phyloP scores from a whole-genome alignment of 2,888 invertebrate species.

The Leptopilina drosophilae region DNA sequence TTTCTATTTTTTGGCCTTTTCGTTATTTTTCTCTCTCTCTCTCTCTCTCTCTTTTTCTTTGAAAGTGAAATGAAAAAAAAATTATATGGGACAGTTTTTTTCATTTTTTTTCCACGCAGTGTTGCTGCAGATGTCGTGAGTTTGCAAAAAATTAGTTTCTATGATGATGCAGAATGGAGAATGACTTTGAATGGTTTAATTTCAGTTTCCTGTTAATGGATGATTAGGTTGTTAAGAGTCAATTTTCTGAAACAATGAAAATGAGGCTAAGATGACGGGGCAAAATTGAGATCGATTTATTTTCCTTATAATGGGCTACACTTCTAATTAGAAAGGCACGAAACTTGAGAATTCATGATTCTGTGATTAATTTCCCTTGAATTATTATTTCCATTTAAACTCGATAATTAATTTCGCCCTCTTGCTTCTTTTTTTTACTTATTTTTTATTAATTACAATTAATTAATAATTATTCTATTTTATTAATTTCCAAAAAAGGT shows the following conservation, averaged over 20 bases:
- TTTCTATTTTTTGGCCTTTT: too few species aligned
- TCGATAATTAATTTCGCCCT: not conserved
- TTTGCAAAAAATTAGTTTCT: slow-evolving; percentile 24
- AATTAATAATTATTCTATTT: too few species aligned
- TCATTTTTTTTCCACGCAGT: not conserved
- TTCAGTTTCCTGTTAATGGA: not conserved
- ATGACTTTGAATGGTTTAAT: slow-evolving; percentile 10
- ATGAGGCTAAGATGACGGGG: slow-evolving; percentile 6
- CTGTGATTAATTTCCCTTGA: slow-evolving; percentile 1
- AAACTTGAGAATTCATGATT: slow-evolving; percentile 1
- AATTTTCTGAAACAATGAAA: slow-evolving; percentile 37
- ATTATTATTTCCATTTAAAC: not conserved
- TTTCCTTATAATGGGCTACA: slow-evolving; percentile 2
- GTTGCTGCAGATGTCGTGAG: slow-evolving; percentile 22
- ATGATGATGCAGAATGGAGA: slow-evolving; percentile 14
- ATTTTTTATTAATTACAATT: not conserved
- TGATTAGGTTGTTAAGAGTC: slow-evolving; percentile 5
- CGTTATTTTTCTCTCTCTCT: too few species aligned
- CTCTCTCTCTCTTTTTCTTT: too few species aligned
- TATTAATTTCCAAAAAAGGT: too few species aligned
- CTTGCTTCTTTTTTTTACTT: not conserved
- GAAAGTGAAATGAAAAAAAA: not conserved
- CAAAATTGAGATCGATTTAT: slow-evolving; percentile 8
- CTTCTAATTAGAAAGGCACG: not conserved
- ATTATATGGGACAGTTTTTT: not conserved